Base-by-base conservation (phyloP, 2,888 invertebrate genomes). In the Lepidocyrtinus sp. region DNA sequence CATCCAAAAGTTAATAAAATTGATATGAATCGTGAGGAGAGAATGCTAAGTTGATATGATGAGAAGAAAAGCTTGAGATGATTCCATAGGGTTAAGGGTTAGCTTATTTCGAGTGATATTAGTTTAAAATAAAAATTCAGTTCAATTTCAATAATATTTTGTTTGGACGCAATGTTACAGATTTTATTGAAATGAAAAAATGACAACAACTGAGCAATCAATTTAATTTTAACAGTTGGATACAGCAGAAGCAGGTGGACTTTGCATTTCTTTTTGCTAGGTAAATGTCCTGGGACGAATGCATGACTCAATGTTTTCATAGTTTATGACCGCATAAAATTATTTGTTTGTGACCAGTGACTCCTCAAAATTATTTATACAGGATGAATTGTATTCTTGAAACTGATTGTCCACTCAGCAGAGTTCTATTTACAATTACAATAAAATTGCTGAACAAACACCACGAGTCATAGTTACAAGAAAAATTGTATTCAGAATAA, bases 381-480 rank as follows among this genome's bases (percentile, higher is more conserved):
- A 21, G 19, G 22, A 59, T 55, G 55, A 55, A 55, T 55, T 17
- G 59, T 59, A 59, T 59, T 59, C 59, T 59, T 59, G 19, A 19
- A 21, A 59, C 59, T 59, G 59, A 59, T 21, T 59, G 59, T 59
- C 59, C 59, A 15, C 59, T 59, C 59, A 59, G 21, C 59, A 59
- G 59, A 21, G 7, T 12, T 2, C 59, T 21, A 36, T 36, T 55
- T 59, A 59, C 59, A 59, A 59, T 59, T 59, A n/a, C 59, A 59
- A 59, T 59, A 59, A 59, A 59, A 59, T 59, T 19, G 22, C n/a
- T 59, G 59, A 59, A 59, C 59, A 59, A 59, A 59, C 22, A 59
- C 59, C 59, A 59, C 59, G 59, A 59, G 59, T 59, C 59, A 59
- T 59, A n/a, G n/a, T n/a, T n/a, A n/a, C n/a, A n/a, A n/a, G n/a